Base-by-base conservation (phyloP, 2,888 invertebrate species). In the Sthenelais limicola region DNA sequence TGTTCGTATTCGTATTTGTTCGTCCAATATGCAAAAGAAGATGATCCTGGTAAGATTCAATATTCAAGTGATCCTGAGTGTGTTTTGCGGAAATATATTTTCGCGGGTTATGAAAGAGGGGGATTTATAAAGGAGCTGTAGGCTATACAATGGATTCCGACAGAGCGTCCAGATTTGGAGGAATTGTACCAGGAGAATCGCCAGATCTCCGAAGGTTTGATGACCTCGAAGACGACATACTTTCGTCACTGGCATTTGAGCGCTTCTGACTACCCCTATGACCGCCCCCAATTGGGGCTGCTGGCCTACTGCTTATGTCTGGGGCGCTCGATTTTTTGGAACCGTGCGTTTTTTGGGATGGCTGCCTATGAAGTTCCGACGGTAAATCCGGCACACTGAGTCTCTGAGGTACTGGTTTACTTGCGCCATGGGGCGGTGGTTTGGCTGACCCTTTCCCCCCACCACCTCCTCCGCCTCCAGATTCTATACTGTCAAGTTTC, bases 91-190 rank as follows among this genome's bases (percentile, higher is more conserved):
- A n/a, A n/a, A n/a, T n/a, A n/a, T n/a, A n/a, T n/a, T n/a, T n/a
- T n/a, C n/a, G n/a, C n/a, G n/a, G n/a, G n/a, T n/a, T n/a, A n/a
- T n/a, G n/a, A n/a, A n/a, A n/a, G n/a, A n/a, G n/a, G n/a, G n/a
- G n/a, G n/a, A n/a, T n/a, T n/a, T n/a, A n/a, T n/a, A n/a, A n/a
- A n/a, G n/a, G n/a, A n/a, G n/a, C n/a, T n/a, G n/a, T n/a, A n/a
- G n/a, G n/a, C n/a, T n/a, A 62, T 38, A 62, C 62, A 24, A 62
- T 62, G 15, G 62, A 62, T 38, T 62, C 62, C 12, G 62, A 33
- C 1, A 62, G 38, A 15, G 62, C 3, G 38, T 62, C 62, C 35
- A 62, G 38, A 35, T 62, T 62, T 7, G 62, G 35, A 7, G 35
- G 62, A 1, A 21, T 7, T 21, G 21, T 52, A n/a, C 56, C 56